Evolutionary conservation across 2,888 invertebrate genomes (phyloP).

Genomic region (Agonum fuliginosum): DNA sequence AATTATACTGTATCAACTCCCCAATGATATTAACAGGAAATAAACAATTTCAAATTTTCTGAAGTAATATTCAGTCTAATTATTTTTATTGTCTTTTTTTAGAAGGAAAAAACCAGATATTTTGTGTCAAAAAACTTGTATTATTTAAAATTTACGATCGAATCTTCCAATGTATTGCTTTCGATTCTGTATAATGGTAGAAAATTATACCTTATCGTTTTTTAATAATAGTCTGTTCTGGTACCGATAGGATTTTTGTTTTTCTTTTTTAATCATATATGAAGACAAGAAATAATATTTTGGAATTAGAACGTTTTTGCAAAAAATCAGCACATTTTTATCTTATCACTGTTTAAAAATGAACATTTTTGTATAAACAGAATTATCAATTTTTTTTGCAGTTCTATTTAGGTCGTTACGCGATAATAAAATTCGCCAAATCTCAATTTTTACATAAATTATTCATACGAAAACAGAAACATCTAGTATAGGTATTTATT

Average conservation of each 20-base stretch:
- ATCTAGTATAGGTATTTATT: too few species aligned
- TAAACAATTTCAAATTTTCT: constrained; percentile 28
- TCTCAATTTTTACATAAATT: neutral
- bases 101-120: constrained; percentile 5
- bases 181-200: constrained; percentile 42
- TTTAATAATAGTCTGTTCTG: constrained; percentile 23
- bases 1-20: neutral
- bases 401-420: constrained; percentile 41
- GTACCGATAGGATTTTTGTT: neutral
- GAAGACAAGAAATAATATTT: neutral
- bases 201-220: constrained; percentile 44
- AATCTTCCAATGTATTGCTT: constrained; percentile 16
- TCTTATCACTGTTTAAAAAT: constrained; percentile 43
- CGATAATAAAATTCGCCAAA: neutral
- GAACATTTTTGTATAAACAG: constrained; percentile 19
- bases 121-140: constrained; percentile 50
- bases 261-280: constrained; percentile 24
- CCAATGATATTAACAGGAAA: constrained; percentile 13
- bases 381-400: constrained; percentile 27
- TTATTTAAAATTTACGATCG: constrained; percentile 51
- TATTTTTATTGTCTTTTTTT: constrained; percentile 8
- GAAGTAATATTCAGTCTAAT: constrained; percentile 4
- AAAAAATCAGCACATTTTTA: constrained; percentile 32
- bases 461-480: neutral
- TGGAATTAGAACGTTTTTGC: constrained; percentile 8